Percentiles rank a stretch among this genome's conserved stretches.
These are phyloP conservation scores for Platerodrilus igneus DNA, from an alignment of 2,888 invertebrate genomes.

Conservation along the genomic window DNA sequence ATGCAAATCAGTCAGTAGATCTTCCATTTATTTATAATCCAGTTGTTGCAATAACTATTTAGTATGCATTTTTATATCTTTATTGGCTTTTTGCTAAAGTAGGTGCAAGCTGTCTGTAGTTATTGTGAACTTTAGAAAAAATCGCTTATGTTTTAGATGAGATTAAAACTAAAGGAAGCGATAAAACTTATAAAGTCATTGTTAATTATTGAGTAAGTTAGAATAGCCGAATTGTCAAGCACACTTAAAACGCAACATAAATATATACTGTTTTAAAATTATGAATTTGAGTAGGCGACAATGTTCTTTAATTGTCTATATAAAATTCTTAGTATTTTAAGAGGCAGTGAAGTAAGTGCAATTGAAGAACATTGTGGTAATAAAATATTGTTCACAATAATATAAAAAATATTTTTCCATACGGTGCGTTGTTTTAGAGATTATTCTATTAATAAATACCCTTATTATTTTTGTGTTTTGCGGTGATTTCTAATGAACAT, in stretches of 20 bases:
- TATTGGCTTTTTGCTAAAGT: constrained; percentile 35
- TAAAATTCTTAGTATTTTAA: too few relatives aligned
- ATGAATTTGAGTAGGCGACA: constrained; percentile 12
- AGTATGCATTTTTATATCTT: constrained; percentile 11
- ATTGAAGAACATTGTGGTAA: too few relatives aligned
- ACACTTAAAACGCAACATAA: constrained; percentile 31
- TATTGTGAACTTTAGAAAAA: constrained; percentile 31
- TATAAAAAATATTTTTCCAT: too few relatives aligned
- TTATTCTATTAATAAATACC: constrained; percentile 8
- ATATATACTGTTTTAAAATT: constrained; percentile 36
- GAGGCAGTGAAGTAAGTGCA: too few relatives aligned
- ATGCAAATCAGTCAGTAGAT: constrained; percentile 33
- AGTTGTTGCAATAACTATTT: constrained; percentile 20
- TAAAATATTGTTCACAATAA: too few relatives aligned
- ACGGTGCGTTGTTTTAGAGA: too few relatives aligned
- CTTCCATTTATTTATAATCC: constrained; percentile 34
- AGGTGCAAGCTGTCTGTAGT: constrained; percentile 29
- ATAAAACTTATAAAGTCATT: constrained; percentile 40
- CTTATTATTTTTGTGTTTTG: constrained; percentile 29
- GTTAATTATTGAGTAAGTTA: constrained; percentile 47
- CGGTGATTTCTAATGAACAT: constrained; percentile 24
- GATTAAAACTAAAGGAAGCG: constrained; percentile 31
- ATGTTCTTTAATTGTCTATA: constrained; percentile 24
- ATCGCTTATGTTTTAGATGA: constrained; percentile 32
- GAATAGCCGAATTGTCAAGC: constrained; percentile 37